These are phyloP conservation scores for Ambastaia sidthimunki DNA, from an alignment of 2,797 vertebrate genomes.

Conservation along the genomic window DNA sequence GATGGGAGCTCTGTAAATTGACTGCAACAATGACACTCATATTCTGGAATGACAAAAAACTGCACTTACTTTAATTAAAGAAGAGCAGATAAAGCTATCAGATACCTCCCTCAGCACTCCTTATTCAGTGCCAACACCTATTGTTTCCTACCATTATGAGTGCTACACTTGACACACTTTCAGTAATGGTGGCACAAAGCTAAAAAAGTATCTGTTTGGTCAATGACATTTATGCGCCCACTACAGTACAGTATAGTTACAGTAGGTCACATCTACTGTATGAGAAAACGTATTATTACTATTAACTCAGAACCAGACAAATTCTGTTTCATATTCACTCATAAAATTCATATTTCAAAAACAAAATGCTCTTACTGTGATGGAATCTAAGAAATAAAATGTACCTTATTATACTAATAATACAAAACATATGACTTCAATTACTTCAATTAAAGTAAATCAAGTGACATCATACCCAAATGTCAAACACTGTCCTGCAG, in stretches of 20 bases:
- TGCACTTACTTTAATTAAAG: constrained; percentile 61
- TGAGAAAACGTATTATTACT: neutral
- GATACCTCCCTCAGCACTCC: constrained; percentile 41
- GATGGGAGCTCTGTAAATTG: neutral
- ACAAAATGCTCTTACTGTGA: too few species aligned
- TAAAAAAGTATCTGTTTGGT: neutral
- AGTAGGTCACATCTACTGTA: neutral
- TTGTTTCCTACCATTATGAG: constrained; percentile 34
- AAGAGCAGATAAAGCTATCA: constrained; percentile 51
- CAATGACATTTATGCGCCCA: neutral
- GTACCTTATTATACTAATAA: too few species aligned
- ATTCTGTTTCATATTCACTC: too few species aligned
- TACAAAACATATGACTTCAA: too few species aligned
- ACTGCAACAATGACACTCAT: constrained; percentile 43
- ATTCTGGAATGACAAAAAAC: constrained; percentile 21
- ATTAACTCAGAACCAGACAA: too few species aligned
- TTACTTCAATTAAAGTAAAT: too few species aligned
- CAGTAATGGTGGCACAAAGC: constrained; percentile 9
- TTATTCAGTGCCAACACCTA: constrained; percentile 20
- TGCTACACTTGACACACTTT: constrained; percentile 38
- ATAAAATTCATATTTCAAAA: too few species aligned
- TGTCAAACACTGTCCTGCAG: too few species aligned
- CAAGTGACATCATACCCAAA: too few species aligned
- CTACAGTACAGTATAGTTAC: neutral
- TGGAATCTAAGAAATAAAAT: too few species aligned